A percentile compares a stretch with the other conserved stretches of the same genome.
Conservation (phyloP, 2,113 vertebrate species). For the Passer domesticus region DNA sequence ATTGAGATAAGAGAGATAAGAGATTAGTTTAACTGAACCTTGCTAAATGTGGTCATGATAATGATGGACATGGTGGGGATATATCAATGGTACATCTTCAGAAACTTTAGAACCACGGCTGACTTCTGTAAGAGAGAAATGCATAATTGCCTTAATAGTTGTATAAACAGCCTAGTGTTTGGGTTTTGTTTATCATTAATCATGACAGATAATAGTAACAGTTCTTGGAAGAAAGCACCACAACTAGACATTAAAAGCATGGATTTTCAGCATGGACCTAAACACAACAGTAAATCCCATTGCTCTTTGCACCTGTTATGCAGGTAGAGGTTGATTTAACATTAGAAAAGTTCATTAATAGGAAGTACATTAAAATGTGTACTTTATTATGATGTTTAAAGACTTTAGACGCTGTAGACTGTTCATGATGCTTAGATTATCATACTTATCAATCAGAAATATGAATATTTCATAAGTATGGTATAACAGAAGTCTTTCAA, state of each 20-base stretch:
- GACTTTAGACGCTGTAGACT: background rate
- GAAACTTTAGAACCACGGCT: background rate
- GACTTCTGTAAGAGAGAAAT: background rate
- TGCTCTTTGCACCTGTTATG: background rate
- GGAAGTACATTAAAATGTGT: background rate
- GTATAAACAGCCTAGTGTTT: background rate
- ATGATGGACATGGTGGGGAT: background rate
- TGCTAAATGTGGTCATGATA: background rate
- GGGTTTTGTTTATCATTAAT: background rate
- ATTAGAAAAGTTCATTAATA: background rate
- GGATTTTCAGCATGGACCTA: background rate
- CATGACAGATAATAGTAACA: background rate
- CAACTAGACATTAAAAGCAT: background rate
- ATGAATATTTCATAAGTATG: background rate
- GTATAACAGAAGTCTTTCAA: background rate
- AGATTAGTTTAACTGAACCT: background rate
- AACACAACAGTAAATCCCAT: background rate
- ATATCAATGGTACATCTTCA: background rate
- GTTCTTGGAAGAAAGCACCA: background rate
- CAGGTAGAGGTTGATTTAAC: constrained; percentile 14
- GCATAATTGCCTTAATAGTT: background rate
- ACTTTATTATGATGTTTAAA: background rate
- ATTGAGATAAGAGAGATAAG: background rate
- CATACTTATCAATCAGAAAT: background rate
- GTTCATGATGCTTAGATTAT: background rate